Evolutionary conservation across 2,797 vertebrate species (phyloP).

Genomic region (Tragelaphus eurycerus): DNA sequence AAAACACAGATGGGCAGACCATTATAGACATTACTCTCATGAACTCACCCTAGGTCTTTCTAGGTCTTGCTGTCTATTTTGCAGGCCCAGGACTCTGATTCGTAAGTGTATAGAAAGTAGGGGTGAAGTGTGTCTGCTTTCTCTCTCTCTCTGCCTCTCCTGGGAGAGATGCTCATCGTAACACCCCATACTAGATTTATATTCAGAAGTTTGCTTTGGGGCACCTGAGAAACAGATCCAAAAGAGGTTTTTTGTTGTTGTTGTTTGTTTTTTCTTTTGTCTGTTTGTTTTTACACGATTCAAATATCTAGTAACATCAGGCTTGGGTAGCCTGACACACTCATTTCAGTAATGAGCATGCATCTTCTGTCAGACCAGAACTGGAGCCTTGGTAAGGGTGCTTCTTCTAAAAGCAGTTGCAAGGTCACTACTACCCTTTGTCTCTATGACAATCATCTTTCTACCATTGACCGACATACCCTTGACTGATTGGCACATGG

Average conservation of each 20-base stretch:
- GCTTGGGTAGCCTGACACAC: neutral
- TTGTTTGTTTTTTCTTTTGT: neutral
- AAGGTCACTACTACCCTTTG: neutral
- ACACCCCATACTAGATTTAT: neutral
- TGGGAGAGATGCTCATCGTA: neutral
- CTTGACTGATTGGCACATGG: neutral
- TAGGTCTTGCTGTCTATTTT: neutral
- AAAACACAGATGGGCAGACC: neutral
- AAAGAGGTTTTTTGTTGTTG: neutral
- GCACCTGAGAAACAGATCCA: neutral
- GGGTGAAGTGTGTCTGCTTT: too few species aligned
- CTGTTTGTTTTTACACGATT: neutral
- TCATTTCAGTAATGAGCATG: neutral
- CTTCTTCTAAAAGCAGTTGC: neutral
- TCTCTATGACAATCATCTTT: neutral
- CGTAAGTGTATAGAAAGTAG: neutral
- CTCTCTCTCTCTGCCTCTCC: neutral
- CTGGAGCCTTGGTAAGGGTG: neutral
- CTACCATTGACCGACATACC: neutral
- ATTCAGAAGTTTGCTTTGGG: neutral
- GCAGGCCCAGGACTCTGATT: neutral
- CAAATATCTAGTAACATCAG: neutral
- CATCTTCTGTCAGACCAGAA: neutral
- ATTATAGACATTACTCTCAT: neutral
- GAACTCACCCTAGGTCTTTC: neutral